Conservation (phyloP, 2,888 invertebrate species). For the Oligia fasciuncula region DNA sequence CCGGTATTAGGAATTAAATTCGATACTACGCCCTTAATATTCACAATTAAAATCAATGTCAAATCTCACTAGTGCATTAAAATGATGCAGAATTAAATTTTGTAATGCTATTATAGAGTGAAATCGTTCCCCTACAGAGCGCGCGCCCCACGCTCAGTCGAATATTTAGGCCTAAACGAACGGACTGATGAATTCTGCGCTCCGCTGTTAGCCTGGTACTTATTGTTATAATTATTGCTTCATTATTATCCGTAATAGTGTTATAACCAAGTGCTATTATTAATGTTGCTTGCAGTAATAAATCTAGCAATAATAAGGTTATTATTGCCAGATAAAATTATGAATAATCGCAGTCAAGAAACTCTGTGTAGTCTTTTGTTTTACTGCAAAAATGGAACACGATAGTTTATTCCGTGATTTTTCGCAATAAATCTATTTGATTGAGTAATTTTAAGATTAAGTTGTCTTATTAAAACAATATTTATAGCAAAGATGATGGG, state of each 20-base stretch:
- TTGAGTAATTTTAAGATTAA: constrained; percentile 10
- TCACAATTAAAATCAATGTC: constrained; percentile 16
- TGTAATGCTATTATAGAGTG: constrained; percentile 17
- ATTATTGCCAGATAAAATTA: constrained; percentile 21
- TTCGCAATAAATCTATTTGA: constrained; percentile 40
- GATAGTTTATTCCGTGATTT: constrained; percentile 11
- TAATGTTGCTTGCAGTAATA: constrained; percentile 31
- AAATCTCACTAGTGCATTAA: constrained; percentile 7
- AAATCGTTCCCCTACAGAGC: constrained; percentile 33
- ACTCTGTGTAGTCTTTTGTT: not conserved
- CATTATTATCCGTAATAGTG: constrained; percentile 50
- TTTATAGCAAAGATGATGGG: not conserved
- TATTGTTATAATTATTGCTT: constrained; percentile 66
- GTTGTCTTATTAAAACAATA: constrained; percentile 27
- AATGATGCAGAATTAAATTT: constrained; percentile 6
- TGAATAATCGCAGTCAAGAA: constrained; percentile 20
- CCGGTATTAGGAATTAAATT: not conserved
- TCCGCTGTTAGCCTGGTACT: constrained; percentile 75
- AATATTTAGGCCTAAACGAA: constrained; percentile 72
- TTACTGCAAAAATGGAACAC: constrained; percentile 14
- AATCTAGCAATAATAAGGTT: constrained; percentile 13
- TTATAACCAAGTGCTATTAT: constrained; percentile 40
- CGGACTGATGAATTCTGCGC: constrained; percentile 54
- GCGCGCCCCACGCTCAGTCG: constrained; percentile 43
- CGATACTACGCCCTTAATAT: not conserved